phyloP scores from a whole-genome alignment of 37 sponge, comb jelly and placozoan species.

The Tethya wilhelma region DNA sequence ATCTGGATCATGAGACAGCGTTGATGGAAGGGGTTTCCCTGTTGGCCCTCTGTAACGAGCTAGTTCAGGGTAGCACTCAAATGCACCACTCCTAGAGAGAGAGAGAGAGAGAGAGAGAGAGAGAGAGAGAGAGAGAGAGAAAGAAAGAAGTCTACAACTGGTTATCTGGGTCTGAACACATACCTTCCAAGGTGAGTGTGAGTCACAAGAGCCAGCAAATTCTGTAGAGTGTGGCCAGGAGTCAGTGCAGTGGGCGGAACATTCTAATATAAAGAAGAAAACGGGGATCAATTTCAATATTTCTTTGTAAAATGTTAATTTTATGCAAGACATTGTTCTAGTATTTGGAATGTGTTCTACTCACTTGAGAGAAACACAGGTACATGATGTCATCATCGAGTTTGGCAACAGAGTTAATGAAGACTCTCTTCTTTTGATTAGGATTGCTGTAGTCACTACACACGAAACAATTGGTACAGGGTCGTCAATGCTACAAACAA shows the following conservation, averaged over 20 bases:
- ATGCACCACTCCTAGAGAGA: constrained; percentile 40
- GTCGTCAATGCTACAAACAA: too few relatives aligned
- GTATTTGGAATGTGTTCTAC: not conserved
- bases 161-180: too few relatives aligned
- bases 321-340: not conserved
- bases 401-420: constrained; percentile 47
- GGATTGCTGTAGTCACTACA: constrained; percentile 64
- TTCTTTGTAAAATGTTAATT: constrained; percentile 1
- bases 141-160: too few relatives aligned
- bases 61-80: constrained; percentile 63
- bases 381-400: constrained; percentile 74
- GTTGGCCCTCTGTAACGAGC: not conserved
- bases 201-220: constrained; percentile 63
- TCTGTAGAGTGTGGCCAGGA: constrained; percentile 60
- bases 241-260: constrained; percentile 55
- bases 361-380: constrained; percentile 78
- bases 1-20: constrained; percentile 14
- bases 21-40: not conserved
- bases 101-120: not conserved
- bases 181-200: constrained; percentile 74
- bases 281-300: too few relatives aligned
- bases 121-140: not conserved
- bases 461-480: too few relatives aligned
- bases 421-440: constrained; percentile 9
- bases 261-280: constrained; percentile 27